phyloP scores from a whole-genome alignment of 2,888 invertebrate genomes.

The Smittia sp. region DNA sequence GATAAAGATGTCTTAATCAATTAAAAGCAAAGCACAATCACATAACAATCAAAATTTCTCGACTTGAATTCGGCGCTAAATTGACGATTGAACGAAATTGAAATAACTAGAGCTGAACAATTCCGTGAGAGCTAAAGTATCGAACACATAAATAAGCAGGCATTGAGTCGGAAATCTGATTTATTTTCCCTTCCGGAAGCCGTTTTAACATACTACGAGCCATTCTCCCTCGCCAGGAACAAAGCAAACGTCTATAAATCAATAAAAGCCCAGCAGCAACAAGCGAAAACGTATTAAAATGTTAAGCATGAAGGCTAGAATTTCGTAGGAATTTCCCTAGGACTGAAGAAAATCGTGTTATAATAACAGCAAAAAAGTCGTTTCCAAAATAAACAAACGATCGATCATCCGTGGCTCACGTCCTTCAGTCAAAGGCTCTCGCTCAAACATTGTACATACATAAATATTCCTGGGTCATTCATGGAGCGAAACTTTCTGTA shows the following conservation, averaged over 20 bases:
- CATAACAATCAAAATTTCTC: background rate
- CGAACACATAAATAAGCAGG: background rate
- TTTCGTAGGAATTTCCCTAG: background rate
- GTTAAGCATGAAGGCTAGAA: background rate
- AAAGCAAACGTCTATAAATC: background rate
- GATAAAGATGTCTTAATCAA: no score
- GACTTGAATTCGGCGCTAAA: background rate
- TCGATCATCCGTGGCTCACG: constrained; percentile 10
- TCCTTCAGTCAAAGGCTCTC: background rate
- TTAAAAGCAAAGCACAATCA: constrained; percentile 1
- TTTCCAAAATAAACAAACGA: constrained; percentile 30
- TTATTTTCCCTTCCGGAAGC: constrained; percentile 13
- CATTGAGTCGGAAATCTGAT: background rate
- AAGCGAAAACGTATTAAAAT: constrained; percentile 7
- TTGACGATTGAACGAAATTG: background rate
- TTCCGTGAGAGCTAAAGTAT: background rate
- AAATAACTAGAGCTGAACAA: background rate
- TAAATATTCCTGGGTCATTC: no score
- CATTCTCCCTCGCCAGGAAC: background rate
- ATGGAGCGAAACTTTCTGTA: no score
- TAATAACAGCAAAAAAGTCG: constrained; percentile 9
- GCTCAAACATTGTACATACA: background rate
- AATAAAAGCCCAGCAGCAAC: constrained; percentile 26
- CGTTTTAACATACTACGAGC: background rate
- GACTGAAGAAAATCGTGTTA: constrained; percentile 5